Evolutionary conservation across 2,888 invertebrate genomes (phyloP), one percentile per base, ranked within the genome.

Genomic region (Cheilosia scutellata): DNA sequence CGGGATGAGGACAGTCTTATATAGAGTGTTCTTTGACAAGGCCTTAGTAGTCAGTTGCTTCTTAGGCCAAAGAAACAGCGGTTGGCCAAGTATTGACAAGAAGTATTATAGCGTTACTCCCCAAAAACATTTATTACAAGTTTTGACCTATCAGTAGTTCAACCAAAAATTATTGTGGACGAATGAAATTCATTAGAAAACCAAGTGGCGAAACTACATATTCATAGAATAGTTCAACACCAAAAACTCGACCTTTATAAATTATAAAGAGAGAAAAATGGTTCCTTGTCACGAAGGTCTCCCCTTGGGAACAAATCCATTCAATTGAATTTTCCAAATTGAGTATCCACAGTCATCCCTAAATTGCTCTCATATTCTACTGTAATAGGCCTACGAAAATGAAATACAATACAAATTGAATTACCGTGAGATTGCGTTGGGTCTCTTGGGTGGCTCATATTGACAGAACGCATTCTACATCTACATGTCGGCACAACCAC

Each of bases 361-460:
- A 58, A 37, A 29, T 42, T 62, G 53, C 16, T 74, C 44, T 25
- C 53, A 63, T 62, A 16, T 33, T 55, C 11, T 11, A 13, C 27
- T 13, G 4, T 11, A 11, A 27, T n/a, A 29, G 33, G 16, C 63
- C 57, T 53, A 65, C 27, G 20, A 25, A 16, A 16, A 42, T 55
- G 7, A 7, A 40, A 16, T 4, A 13, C 51, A 25, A 25, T 7
- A 7, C 49, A 20, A 33, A 60, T 62, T 70, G 77, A 77, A 77
- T 84, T 79, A 70, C 62, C 79, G 68, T 78, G 68, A 83, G 78
- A 78, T 33, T 53, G n/a, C 27, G 55, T 51, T 11, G 37, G 6
- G 40, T 42, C 31, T 6, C 20, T 51, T 11, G 37, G 6, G 40
- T 42, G 37, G 9, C 20, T 25, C 20, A 27, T 44, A 60, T 33